Base-by-base conservation (phyloP, 2,113 vertebrate genomes). In the Otocyon megalotis region DNA sequence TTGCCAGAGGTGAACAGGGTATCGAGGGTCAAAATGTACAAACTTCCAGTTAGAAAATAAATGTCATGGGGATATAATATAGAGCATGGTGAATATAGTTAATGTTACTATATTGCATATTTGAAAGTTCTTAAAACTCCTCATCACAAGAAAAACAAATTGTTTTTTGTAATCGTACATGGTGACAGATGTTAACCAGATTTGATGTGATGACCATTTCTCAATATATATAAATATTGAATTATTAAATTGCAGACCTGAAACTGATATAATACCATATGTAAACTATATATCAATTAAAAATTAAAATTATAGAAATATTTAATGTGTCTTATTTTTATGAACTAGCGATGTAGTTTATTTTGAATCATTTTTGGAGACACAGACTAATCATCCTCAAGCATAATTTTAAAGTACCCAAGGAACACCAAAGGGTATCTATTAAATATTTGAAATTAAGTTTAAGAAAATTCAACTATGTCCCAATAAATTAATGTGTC, bases 391-490 rank as follows among this genome's bases (percentile, higher is more conserved):
- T 89, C 26, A 90, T n/a, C 26, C 3, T 88, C 28, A 93, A 82
- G 32, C 4, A 91, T 60, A 84, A 93, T 96, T 91, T 88, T 93
- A 14, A 94, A 82, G 24, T 77, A 58, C 19, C 4, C 37, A 63
- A 71, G 53, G 26, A 83, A 77, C 79, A 60, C 13, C 35, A 87
- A 93, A n/a, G 3, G 3, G 15, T 93, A 88, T 80, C 22, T 69
- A 84, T 85, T 82, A 80, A 94, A 96, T 74, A 93, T 72, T 96
- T 87, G 54, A 63, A 82, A n/a, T 90, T 32, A 72, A 83, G 3
- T 30, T 9, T 72, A 80, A 94, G 28, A 16, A 43, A 63, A 88
- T 84, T 86, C 48, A 97, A 83, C 9, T 60, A 0, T 48, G 1
- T 58, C 56, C 11, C 10, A 22, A 32, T 69, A 90, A 76, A 58